phyloP scores from a whole-genome alignment of 2,113 vertebrate genomes.

The Hippoglossus stenolepis region DNA sequence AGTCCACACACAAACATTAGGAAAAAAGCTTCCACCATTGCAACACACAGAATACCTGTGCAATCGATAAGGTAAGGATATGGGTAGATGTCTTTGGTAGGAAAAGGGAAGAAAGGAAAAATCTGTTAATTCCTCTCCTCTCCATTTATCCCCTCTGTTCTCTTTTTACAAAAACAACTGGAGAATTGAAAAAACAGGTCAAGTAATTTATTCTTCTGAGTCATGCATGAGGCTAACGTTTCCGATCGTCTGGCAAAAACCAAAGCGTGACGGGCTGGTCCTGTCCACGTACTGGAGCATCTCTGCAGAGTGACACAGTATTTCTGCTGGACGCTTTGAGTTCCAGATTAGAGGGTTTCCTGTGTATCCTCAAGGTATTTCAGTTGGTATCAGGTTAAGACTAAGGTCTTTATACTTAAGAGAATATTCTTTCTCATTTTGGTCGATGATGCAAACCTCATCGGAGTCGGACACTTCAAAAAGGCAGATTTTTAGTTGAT shows the following conservation, averaged over 20 bases:
- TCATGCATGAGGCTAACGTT: constrained; percentile 67
- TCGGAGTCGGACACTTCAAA: no score
- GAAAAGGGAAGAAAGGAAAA: constrained; percentile 55
- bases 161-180: constrained; percentile 41
- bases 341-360: neutral
- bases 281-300: constrained; percentile 3
- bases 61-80: constrained; percentile 85
- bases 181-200: constrained; percentile 52
- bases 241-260: constrained; percentile 56
- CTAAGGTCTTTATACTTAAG: neutral
- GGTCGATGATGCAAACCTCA: neutral
- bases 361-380: neutral
- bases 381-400: neutral
- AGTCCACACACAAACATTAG: constrained; percentile 32
- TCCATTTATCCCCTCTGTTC: constrained; percentile 16
- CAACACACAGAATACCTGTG: constrained; percentile 75
- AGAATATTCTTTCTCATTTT: neutral
- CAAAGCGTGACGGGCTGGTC: constrained; percentile 21
- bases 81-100: constrained; percentile 81
- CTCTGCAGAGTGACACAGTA: neutral
- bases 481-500: no score
- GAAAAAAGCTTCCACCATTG: constrained; percentile 18
- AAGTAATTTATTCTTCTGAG: constrained; percentile 57
- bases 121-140: constrained; percentile 33
- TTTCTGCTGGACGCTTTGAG: neutral